A percentile compares a stretch with the other conserved stretches of the same genome.
phyloP scores from a whole-genome alignment of 2,888 invertebrate genomes.

The Spilarctia lutea region DNA sequence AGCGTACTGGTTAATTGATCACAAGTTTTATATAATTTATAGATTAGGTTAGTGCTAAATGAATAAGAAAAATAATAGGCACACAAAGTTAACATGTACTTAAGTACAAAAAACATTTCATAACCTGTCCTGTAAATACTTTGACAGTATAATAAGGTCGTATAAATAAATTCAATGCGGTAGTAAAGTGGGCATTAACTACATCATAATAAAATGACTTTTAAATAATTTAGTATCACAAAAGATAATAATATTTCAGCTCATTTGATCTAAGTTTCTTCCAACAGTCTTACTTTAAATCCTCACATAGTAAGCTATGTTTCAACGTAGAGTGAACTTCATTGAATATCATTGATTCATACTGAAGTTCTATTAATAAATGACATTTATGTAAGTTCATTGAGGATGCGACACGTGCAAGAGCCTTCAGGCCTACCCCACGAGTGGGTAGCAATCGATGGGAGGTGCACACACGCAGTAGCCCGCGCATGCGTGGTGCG shows the following conservation, averaged over 20 bases:
- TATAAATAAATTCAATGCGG: too few species aligned
- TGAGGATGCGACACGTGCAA: slow-evolving; percentile 65
- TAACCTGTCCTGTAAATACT: too few species aligned
- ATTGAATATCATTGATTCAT: slow-evolving; percentile 11
- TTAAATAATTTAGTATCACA: neutral
- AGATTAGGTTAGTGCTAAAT: too few species aligned
- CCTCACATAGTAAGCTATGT: neutral
- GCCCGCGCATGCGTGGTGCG: slow-evolving; percentile 67
- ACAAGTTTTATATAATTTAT: too few species aligned
- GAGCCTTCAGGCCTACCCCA: slow-evolving; percentile 76
- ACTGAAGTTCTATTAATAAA: slow-evolving; percentile 18
- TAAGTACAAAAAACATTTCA: too few species aligned
- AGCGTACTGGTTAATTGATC: too few species aligned
- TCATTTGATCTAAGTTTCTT: neutral
- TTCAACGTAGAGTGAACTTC: neutral
- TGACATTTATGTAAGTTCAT: slow-evolving; percentile 58
- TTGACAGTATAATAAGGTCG: too few species aligned
- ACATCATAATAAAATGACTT: neutral
- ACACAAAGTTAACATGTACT: too few species aligned
- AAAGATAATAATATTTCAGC: neutral
- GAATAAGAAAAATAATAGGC: too few species aligned
- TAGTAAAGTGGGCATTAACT: neutral
- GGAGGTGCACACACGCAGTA: slow-evolving; percentile 66
- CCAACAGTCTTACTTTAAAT: neutral
- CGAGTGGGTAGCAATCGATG: slow-evolving; percentile 77